Evolutionary conservation across 2,888 invertebrate genomes (phyloP).

Genomic region (Folsomia manolachei): DNA sequence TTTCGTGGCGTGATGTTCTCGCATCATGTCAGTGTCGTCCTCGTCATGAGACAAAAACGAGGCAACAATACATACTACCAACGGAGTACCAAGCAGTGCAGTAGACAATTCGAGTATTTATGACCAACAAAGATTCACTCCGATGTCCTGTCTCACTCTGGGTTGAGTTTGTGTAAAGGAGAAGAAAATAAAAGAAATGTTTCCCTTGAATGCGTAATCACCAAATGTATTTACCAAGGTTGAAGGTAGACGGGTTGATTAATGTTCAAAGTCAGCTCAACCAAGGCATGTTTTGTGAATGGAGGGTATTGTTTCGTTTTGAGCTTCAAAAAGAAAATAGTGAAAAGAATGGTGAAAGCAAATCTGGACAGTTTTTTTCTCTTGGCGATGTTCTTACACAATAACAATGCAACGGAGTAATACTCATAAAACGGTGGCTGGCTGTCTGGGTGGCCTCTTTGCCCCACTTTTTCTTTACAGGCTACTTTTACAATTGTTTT

Average conservation of each 20-base stretch:
- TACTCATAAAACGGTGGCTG: no score
- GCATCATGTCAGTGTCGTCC: not conserved
- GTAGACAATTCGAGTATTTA: no score
- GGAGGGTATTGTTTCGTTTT: not conserved
- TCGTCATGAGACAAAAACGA: no score
- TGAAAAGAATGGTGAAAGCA: not conserved
- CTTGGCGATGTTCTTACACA: no score
- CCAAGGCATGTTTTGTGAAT: not conserved
- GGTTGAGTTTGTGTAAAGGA: not conserved
- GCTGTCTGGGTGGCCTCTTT: no score
- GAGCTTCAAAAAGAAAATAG: no score
- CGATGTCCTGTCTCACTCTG: not conserved
- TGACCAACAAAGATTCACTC: not conserved
- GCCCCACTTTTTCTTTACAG: no score
- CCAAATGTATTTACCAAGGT: slow-evolving; percentile 13
- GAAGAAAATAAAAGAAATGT: not conserved
- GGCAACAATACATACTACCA: no score
- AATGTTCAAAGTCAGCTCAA: slow-evolving; percentile 3
- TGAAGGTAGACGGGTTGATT: slow-evolving; percentile 13
- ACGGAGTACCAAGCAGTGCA: no score
- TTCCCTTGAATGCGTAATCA: slow-evolving; percentile 18
- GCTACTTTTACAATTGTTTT: no score
- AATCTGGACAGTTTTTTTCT: not conserved
- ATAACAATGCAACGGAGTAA: no score
- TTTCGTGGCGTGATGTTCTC: not conserved